phyloP scores from a whole-genome alignment of 2,797 vertebrate species.

The Halcyon smyrnensis region DNA sequence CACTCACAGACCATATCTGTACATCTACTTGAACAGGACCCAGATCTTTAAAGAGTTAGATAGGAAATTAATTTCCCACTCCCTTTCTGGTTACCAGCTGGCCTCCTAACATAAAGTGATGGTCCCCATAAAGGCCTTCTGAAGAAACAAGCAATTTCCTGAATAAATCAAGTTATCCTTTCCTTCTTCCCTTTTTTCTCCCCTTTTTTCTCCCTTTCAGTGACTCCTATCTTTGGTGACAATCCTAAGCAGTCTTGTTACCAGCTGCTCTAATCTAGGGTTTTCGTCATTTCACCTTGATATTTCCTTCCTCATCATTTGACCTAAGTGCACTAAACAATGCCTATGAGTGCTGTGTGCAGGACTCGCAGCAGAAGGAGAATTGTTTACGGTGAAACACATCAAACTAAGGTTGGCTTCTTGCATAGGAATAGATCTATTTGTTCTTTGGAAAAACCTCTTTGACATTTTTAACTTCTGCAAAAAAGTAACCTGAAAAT shows the following conservation, averaged over 20 bases:
- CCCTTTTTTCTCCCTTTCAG: conserved; percentile 38
- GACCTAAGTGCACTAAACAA: neutral
- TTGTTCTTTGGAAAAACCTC: neutral
- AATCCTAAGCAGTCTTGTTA: conserved; percentile 55
- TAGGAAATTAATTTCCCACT: conserved; percentile 74
- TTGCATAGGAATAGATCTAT: neutral
- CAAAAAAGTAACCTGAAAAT: neutral
- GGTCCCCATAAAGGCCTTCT: conserved; percentile 65
- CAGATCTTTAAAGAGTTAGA: conserved; percentile 68
- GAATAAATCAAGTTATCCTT: conserved; percentile 64
- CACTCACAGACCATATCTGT: neutral
- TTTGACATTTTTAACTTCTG: conserved; percentile 21
- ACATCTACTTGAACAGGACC: conserved; percentile 46
- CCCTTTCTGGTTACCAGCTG: conserved; percentile 74
- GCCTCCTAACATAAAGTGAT: conserved; percentile 53
- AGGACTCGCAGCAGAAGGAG: neutral
- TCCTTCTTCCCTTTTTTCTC: conserved; percentile 45
- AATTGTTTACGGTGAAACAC: neutral
- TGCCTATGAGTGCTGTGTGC: neutral
- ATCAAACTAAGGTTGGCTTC: conserved; percentile 4
- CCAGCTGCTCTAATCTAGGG: conserved; percentile 45
- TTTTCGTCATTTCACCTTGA: conserved; percentile 56
- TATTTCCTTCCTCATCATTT: conserved; percentile 51
- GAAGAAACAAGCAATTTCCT: conserved; percentile 71
- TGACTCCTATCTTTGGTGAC: conserved; percentile 45